Evolutionary conservation across 2,888 invertebrate genomes (phyloP), one percentile per base, ranked within the genome.

Genomic region (Gryllus longicercus): DNA sequence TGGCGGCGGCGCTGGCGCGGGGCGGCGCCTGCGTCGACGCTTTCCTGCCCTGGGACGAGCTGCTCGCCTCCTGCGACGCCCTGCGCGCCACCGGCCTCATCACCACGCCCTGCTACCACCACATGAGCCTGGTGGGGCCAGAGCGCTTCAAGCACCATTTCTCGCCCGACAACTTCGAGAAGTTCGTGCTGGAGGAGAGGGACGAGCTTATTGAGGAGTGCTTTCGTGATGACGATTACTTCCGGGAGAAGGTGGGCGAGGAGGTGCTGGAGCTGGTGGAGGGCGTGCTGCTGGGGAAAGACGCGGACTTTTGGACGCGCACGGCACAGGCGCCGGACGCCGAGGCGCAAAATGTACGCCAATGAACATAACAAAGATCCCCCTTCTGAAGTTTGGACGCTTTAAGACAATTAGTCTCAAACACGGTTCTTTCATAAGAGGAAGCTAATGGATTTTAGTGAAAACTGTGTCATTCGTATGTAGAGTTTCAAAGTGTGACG

Each of bases 1-100:
- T 79, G 21, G 11, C 75, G 11, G 79, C 12, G 50, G 75, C 63
- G 21, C 50, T 79, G 74, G 50, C 38, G 10, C 75, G 16, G n/a
- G 38, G 50, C 23, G 74, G 75, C 8, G 38, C 75, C 8, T n/a
- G 11, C 18, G 75, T 49, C 14, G n/a, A 50, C 38, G 49, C 21
- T 12, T 14, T 75, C n/a, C 74, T 79, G 8, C n/a, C 79, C n/a
- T 75, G 79, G 79, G 38, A 18, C 12, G 74, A 79, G 23, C 49
- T 79, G 21, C 11, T n/a, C 11, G 79, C 18, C 1, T 51, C 25
- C 2, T 79, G 74, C 75, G 51, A 78, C 14, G 76, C n/a, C 16
- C 76, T 25, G 38, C 25, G 25, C 11, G 76, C 23, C 16, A 16
- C 76, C 23, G 76, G 21, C n/a, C 23, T 76, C 21, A 25, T 76